These are phyloP conservation scores for Embiotoca jacksoni DNA, from an alignment of 2,113 vertebrate genomes.

Conservation along the genomic window DNA sequence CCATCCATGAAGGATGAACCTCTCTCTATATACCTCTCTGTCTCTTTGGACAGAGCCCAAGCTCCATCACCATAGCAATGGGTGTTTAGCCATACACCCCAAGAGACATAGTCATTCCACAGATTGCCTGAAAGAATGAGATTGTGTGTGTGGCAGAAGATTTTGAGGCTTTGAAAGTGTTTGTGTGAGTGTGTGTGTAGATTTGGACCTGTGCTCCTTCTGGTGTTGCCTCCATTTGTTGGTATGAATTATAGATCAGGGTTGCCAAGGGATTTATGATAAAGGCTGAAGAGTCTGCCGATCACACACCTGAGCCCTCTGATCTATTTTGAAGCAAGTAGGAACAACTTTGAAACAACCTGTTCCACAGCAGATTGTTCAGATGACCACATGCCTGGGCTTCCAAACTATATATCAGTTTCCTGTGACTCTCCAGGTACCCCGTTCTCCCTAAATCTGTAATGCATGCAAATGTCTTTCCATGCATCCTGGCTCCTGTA, in stretches of 20 bases:
- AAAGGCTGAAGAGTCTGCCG: constrained; percentile 49
- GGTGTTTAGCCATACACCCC: constrained; percentile 71
- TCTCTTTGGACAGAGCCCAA: constrained; percentile 74
- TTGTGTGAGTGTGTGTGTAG: constrained; percentile 11
- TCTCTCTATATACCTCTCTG: constrained; percentile 78
- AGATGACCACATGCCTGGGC: constrained; percentile 14
- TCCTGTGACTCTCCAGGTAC: constrained; percentile 25
- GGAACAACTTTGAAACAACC: constrained; percentile 47
- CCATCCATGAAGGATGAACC: constrained; percentile 75
- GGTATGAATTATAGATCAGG: constrained; percentile 79
- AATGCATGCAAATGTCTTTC: constrained; percentile 50
- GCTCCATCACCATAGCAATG: constrained; percentile 81
- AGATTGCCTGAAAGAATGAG: constrained; percentile 69
- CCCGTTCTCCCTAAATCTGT: constrained; percentile 31
- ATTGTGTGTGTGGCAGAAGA: constrained; percentile 42
- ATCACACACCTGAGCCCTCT: constrained; percentile 72
- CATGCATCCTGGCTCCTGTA: constrained; percentile 40
- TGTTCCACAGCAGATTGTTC: constrained; percentile 14
- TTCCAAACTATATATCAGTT: constrained; percentile 30
- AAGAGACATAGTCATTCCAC: constrained; percentile 67
- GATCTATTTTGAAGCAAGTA: constrained; percentile 43
- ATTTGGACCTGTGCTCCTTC: constrained; percentile 41
- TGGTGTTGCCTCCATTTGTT: constrained; percentile 74
- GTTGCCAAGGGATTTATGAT: constrained; percentile 67
- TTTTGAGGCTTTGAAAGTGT: constrained; percentile 53